A percentile compares a stretch with the other conserved stretches of the same genome.
Conservation (phyloP, 2,113 vertebrate species). For the Cinclus mexicanus region DNA sequence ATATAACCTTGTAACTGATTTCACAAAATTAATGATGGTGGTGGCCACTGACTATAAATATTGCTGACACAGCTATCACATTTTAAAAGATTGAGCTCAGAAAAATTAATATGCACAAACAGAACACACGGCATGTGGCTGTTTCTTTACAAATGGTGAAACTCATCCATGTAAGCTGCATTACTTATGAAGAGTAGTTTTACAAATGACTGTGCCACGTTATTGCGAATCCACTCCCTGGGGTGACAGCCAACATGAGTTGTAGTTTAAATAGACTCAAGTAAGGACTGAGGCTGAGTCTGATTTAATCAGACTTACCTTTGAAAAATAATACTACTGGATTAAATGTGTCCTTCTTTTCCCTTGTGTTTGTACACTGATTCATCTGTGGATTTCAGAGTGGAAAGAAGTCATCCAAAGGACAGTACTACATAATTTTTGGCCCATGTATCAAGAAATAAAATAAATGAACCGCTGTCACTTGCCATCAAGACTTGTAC, state of each 20-base stretch:
- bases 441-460: neutral
- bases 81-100: neutral
- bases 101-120: neutral
- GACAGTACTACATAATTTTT: neutral
- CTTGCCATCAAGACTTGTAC: neutral
- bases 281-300: neutral
- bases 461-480: neutral
- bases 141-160: constrained; percentile 7
- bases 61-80: neutral
- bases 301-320: constrained; percentile 8
- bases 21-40: neutral
- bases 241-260: neutral
- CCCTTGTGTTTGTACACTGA: neutral
- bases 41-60: neutral
- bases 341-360: neutral
- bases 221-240: neutral
- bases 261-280: neutral
- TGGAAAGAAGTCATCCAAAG: neutral
- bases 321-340: neutral
- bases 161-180: neutral
- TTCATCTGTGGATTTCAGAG: neutral
- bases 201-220: neutral
- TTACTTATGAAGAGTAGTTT: constrained; percentile 1
- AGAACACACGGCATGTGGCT: neutral
- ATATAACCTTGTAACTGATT: neutral